These are phyloP conservation scores for Malurus splendens DNA, from an alignment of 2,797 vertebrate species.

Conservation along the genomic window DNA sequence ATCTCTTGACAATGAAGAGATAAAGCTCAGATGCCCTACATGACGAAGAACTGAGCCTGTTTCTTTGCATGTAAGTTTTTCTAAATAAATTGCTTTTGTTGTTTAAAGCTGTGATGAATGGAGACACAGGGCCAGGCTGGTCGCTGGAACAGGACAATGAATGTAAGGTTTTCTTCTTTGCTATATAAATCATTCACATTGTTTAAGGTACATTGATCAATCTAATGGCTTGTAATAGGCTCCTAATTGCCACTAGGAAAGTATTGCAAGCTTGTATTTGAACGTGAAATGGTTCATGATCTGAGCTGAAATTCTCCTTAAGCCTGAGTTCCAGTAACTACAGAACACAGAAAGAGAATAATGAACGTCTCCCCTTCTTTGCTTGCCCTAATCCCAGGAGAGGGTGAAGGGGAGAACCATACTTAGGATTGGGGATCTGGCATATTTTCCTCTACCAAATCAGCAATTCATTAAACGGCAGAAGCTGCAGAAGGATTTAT, in stretches of 20 bases:
- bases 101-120: slow-evolving; percentile 78
- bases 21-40: slow-evolving; percentile 58
- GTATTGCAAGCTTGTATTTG: slow-evolving; percentile 78
- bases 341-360: slow-evolving; percentile 21
- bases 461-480: slow-evolving; percentile 16
- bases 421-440: not conserved
- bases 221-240: slow-evolving; percentile 98
- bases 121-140: slow-evolving; percentile 64
- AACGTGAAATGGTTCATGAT: slow-evolving; percentile 77
- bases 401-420: not conserved
- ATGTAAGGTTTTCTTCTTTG: slow-evolving; percentile 77
- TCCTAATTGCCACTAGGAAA: slow-evolving; percentile 93
- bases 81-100: slow-evolving; percentile 84
- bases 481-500: slow-evolving; percentile 23
- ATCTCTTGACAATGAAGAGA: slow-evolving; percentile 64
- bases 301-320: slow-evolving; percentile 60
- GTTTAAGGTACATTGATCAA: slow-evolving; percentile 99
- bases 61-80: slow-evolving; percentile 74
- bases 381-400: not conserved
- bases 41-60: slow-evolving; percentile 68
- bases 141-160: slow-evolving; percentile 76
- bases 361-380: not conserved
- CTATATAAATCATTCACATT: slow-evolving; percentile 96
- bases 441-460: not conserved
- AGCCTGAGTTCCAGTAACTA: slow-evolving; percentile 45